phyloP scores from a whole-genome alignment of 2,113 vertebrate genomes.

The Sitta europaea region DNA sequence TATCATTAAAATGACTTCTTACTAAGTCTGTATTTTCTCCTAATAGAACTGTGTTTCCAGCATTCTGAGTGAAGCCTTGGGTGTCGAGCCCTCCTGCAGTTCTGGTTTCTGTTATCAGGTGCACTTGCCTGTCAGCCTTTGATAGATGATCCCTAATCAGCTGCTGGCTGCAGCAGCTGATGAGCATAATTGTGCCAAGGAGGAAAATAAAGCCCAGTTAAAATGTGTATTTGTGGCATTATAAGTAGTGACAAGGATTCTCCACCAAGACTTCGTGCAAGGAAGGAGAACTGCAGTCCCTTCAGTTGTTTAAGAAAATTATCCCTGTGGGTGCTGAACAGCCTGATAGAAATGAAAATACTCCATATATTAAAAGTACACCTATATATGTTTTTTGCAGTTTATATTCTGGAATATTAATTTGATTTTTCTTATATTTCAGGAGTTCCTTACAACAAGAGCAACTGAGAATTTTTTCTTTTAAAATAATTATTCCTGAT shows the following conservation, averaged over 20 bases:
- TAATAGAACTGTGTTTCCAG: not conserved
- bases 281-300: not conserved
- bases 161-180: not conserved
- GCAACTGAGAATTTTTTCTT: not conserved
- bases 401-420: not conserved
- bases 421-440: not conserved
- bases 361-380: not conserved
- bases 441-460: not conserved
- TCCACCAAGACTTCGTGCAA: not conserved
- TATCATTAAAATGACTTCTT: not conserved
- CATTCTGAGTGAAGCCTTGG: not conserved
- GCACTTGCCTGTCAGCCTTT: not conserved
- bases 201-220: not conserved
- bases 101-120: not conserved
- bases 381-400: not conserved
- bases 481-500: not conserved
- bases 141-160: not conserved
- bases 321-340: not conserved
- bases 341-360: not conserved
- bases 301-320: not conserved
- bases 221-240: not conserved
- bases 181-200: not conserved
- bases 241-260: not conserved
- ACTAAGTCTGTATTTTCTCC: not conserved
- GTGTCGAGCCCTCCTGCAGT: not conserved